Evolutionary conservation across 1,140 invertebrate genomes (phyloP).

Genomic region (Ceratina calcarata): DNA sequence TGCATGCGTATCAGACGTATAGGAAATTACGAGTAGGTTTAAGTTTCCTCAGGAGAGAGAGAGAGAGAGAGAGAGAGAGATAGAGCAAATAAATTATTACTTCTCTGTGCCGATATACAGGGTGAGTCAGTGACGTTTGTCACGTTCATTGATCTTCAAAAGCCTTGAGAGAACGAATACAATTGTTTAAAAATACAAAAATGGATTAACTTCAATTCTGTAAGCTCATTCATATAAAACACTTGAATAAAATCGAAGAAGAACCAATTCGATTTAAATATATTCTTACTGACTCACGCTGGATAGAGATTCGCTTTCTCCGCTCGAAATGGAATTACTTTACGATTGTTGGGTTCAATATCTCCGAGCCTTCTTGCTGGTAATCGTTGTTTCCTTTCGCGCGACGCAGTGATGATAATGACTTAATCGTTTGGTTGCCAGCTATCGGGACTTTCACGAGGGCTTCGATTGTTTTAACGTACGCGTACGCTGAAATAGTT

Average conservation of each 20-base stretch:
- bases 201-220: too few species aligned
- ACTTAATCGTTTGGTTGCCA: constrained; percentile 32
- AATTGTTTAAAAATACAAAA: too few species aligned
- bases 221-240: too few species aligned
- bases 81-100: background rate
- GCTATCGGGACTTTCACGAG: constrained; percentile 19
- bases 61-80: too few species aligned
- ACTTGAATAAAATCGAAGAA: too few species aligned
- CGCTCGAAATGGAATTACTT: background rate
- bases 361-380: too few species aligned
- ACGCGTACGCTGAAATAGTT: background rate
- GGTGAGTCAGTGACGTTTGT: too few species aligned
- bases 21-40: constrained; percentile 23
- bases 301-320: background rate
- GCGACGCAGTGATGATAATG: constrained; percentile 8
- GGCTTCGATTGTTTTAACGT: constrained; percentile 18
- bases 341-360: too few species aligned
- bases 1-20: constrained; percentile 27
- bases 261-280: too few species aligned
- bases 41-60: constrained; percentile 13
- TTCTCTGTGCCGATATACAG: background rate
- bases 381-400: constrained; percentile 10
- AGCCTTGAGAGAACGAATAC: too few species aligned
- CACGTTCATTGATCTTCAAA: too few species aligned
- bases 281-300: too few species aligned